phyloP scores from a whole-genome alignment of 1,140 invertebrate genomes.

The Drosophila lowei region DNA sequence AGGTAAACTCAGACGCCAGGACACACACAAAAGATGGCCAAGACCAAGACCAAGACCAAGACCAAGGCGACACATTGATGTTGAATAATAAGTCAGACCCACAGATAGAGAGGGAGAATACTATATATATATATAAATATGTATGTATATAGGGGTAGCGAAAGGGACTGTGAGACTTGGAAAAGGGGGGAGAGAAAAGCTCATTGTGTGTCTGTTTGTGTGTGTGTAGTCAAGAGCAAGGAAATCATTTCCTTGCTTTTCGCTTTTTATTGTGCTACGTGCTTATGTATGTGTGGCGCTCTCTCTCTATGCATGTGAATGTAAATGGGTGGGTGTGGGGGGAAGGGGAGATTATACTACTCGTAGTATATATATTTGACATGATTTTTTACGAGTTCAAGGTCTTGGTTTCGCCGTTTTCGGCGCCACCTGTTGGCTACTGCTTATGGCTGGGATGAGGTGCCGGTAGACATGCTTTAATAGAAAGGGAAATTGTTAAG shows the following conservation, averaged over 20 bases:
- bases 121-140: background rate
- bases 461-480: constrained; percentile 51
- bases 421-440: constrained; percentile 65
- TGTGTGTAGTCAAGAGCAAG: constrained; percentile 61
- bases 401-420: constrained; percentile 63
- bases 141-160: background rate
- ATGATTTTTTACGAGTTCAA: constrained; percentile 82
- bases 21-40: constrained; percentile 6
- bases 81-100: constrained; percentile 71
- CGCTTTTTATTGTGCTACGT: constrained; percentile 69
- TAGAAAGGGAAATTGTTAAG: background rate
- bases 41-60: constrained; percentile 20
- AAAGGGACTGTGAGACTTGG: background rate
- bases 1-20: constrained; percentile 30
- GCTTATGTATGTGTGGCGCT: constrained; percentile 21
- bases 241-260: constrained; percentile 74
- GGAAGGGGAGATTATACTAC: too few species aligned
- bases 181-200: constrained; percentile 8
- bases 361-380: constrained; percentile 56
- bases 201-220: constrained; percentile 17
- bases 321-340: constrained; percentile 8
- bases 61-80: constrained; percentile 71
- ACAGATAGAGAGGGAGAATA: constrained; percentile 13
- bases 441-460: constrained; percentile 22
- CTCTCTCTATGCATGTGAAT: constrained; percentile 30